Base-by-base conservation (phyloP, 2,113 vertebrate species). In the Brienomyrus brachyistius region DNA sequence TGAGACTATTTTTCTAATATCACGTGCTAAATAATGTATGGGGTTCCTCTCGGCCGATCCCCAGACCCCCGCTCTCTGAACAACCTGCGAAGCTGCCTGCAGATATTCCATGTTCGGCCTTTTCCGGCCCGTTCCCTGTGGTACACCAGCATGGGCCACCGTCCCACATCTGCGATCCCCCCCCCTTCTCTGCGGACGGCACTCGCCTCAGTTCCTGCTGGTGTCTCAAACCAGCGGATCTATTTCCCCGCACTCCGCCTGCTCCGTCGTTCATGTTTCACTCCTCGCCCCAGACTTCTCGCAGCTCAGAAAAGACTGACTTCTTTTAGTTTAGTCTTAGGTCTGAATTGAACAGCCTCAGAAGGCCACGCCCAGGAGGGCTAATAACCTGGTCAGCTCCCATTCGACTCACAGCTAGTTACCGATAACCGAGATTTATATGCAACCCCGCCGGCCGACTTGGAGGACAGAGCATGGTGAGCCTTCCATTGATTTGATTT, bases 21-120 rank as follows among this genome's bases (percentile, higher is more conserved):
- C 89, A 89, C 59, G 85, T 86, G 40, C 84, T 92, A 89, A 93
- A 93, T 93, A 92, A 93, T 92, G 89, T 48, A 92, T 92, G 66
- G 27, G 87, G 85, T 48, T 90, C 83, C 86, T 31, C 88, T 31
- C 19, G 11, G 51, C 52, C 27, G 84, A 86, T 83, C 89, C 84
- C 47, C 0, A 51, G 89, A 88, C 87, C 86, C 35, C 74, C 70
- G 54, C 8, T 45, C 80, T 40, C 47, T 27, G 47, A 2, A 52
- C 54, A 77, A 31, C 40, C 19, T 66, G 27, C 6, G n/a, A 40
- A 66, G 56, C 4, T 62, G 54, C 40, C 7, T 43, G 43, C n/a
- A 31, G 45, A 4, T 74, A 70, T 70, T 1, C 21, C 43, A 88
- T 11, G 40, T 43, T 51, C 23, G 5, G 47, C 83, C 48, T 27